Percentiles rank a stretch among this genome's conserved stretches.
Evolutionary conservation across 2,113 vertebrate genomes (phyloP).

Genomic region (Zosterops borbonicus): DNA sequence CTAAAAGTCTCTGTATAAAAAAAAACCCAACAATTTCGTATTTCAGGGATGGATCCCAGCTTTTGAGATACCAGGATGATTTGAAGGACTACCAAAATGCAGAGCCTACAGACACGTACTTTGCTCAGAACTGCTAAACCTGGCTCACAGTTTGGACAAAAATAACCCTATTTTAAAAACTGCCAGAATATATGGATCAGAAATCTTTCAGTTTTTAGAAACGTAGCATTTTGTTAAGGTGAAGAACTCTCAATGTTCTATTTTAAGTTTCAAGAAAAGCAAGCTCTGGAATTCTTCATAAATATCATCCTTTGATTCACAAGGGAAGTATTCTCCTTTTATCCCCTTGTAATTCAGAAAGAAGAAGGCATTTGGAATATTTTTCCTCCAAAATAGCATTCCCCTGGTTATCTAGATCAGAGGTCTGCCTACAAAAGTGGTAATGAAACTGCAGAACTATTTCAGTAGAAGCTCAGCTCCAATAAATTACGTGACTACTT

Average conservation of each 20-base stretch:
- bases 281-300: slow-evolving; percentile 2
- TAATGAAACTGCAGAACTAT: slow-evolving; percentile 29
- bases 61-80: background rate
- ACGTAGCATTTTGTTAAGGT: background rate
- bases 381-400: slow-evolving; percentile 29
- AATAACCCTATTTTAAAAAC: background rate
- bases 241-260: slow-evolving; percentile 1
- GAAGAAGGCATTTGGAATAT: background rate
- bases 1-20: background rate
- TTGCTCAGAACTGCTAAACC: slow-evolving; percentile 10
- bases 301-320: slow-evolving; percentile 9
- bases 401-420: slow-evolving; percentile 22
- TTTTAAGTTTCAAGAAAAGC: slow-evolving; percentile 19
- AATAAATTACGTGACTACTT: background rate
- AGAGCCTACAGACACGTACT: background rate
- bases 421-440: slow-evolving; percentile 39
- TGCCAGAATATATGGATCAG: background rate
- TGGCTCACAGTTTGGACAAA: background rate
- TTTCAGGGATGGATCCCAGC: background rate
- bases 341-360: slow-evolving; percentile 2
- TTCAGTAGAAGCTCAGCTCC: background rate
- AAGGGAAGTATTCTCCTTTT: background rate
- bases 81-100: background rate
- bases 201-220: background rate
- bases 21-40: background rate